Conservation (phyloP, 2,113 vertebrate species). For the Brienomyrus longianalis region DNA sequence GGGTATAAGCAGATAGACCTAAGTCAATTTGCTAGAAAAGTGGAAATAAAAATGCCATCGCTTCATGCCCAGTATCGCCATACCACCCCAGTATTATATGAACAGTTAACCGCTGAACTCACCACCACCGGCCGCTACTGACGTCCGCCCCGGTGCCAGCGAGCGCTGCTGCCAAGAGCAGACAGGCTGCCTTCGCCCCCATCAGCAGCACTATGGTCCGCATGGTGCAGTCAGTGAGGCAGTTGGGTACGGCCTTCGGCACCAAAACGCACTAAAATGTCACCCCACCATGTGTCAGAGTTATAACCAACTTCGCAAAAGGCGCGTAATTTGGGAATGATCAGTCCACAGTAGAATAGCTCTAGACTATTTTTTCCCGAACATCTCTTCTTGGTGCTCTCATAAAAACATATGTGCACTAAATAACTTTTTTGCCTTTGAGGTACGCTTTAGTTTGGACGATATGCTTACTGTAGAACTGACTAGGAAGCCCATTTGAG, state of each 20-base stretch:
- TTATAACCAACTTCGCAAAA: neutral
- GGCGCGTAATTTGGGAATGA: neutral
- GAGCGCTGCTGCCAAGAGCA: constrained; percentile 70
- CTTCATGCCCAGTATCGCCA: neutral
- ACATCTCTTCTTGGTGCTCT: neutral
- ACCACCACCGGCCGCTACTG: constrained; percentile 87
- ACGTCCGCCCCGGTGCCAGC: constrained; percentile 78
- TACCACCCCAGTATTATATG: neutral
- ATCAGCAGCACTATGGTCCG: constrained; percentile 70
- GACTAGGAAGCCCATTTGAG: neutral
- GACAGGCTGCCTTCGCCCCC: constrained; percentile 75
- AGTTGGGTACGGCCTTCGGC: neutral
- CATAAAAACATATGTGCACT: neutral
- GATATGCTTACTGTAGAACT: neutral
- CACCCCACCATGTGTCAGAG: neutral
- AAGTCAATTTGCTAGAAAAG: constrained; percentile 4
- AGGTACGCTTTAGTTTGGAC: neutral
- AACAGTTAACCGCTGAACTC: constrained; percentile 44
- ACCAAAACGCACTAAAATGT: neutral
- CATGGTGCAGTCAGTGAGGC: constrained; percentile 54
- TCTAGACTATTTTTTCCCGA: neutral
- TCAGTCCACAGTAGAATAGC: neutral
- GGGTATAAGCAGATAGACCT: neutral
- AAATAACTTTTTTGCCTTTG: neutral
- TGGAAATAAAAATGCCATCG: neutral